Evolutionary conservation across 2,113 vertebrate genomes (phyloP).

Genomic region (Morone chrysops): DNA sequence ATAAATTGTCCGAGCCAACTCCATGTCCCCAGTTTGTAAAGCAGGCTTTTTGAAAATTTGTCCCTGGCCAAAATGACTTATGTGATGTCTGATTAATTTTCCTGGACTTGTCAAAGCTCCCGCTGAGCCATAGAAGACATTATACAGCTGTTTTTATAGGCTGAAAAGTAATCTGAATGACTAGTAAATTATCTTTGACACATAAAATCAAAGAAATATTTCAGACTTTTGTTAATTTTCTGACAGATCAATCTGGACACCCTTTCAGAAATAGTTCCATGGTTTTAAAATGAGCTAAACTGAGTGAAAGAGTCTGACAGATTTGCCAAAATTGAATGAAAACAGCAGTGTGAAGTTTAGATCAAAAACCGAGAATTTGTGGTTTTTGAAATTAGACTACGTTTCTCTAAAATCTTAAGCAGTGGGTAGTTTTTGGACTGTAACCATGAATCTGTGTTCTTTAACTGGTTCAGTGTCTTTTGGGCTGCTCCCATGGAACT

Average conservation of each 20-base stretch:
- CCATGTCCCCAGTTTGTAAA: not conserved
- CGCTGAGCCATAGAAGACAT: not conserved
- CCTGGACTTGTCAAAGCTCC: not conserved
- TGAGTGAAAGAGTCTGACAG: not conserved
- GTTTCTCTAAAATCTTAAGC: conserved; percentile 3
- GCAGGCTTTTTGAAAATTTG: not conserved
- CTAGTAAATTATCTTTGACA: not conserved
- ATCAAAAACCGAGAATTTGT: not conserved
- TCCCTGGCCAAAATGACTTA: not conserved
- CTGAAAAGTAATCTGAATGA: too few species aligned
- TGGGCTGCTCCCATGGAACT: conserved; percentile 31
- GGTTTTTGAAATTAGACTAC: not conserved
- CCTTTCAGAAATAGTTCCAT: not conserved
- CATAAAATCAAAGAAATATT: not conserved
- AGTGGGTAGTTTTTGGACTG: conserved; percentile 11
- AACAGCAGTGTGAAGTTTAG: not conserved
- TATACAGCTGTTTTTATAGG: not conserved
- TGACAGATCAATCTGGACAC: not conserved
- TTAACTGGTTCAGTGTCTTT: conserved; percentile 16
- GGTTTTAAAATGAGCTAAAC: not conserved
- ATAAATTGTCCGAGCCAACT: not conserved
- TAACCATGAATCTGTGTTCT: conserved; percentile 29
- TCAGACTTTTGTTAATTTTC: not conserved
- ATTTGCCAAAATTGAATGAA: not conserved
- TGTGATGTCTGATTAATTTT: not conserved